Evolutionary conservation across 2,797 vertebrate species (phyloP).

Genomic region (Mormyrus hasselquistii): DNA sequence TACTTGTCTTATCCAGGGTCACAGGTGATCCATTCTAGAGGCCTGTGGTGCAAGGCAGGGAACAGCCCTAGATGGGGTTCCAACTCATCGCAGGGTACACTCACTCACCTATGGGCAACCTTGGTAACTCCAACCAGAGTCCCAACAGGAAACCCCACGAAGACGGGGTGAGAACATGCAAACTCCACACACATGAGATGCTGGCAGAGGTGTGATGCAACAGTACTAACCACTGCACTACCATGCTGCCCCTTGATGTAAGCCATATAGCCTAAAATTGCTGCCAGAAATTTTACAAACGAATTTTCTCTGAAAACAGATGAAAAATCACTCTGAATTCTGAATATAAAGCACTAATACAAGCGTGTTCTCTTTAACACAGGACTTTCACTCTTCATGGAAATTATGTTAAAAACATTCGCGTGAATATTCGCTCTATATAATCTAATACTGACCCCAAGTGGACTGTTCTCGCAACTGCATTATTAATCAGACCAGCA

Average conservation of each 20-base stretch:
- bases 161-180: no score
- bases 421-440: neutral
- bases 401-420: neutral
- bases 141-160: no score
- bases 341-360: neutral
- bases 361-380: neutral
- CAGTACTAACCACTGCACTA: neutral
- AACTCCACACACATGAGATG: neutral
- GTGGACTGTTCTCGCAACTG: neutral
- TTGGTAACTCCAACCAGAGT: no score
- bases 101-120: no score
- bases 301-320: neutral
- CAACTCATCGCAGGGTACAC: no score
- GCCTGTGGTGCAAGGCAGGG: neutral
- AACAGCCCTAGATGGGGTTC: no score
- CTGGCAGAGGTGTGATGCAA: neutral
- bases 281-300: neutral
- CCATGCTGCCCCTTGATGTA: neutral
- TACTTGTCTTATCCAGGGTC: neutral
- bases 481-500: neutral
- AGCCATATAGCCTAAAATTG: neutral
- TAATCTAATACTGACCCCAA: constrained; percentile 3
- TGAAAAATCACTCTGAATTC: neutral
- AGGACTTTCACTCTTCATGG: neutral
- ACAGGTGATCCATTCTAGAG: neutral